Base-by-base conservation (phyloP, 1,140 invertebrate genomes). In the Bactericera cockerelli region DNA sequence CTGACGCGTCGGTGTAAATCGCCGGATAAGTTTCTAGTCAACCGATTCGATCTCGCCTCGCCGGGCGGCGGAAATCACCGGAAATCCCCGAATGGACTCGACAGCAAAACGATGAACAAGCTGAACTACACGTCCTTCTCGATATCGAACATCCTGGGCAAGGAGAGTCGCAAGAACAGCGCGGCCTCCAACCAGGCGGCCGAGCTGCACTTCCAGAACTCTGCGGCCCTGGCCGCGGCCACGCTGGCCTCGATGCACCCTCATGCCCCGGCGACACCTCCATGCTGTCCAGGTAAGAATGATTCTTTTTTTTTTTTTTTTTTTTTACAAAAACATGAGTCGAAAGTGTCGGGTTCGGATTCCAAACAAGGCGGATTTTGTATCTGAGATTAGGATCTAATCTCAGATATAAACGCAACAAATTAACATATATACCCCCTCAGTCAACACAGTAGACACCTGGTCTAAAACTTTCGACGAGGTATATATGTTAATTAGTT, bases 271-370 rank as follows among this genome's bases (percentile, higher is more conserved):
- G 42, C 19, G 42, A 49, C 19, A 19, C 42, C 3, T 10, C 42
- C n/a, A 49, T 49, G 42, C 19, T 49, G n/a, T 49, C 42, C 22
- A 49, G 42, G 42, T 49, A 49, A 49, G 42, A 36, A 36, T 36
- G 10, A n/a, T n/a, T n/a, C n/a, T n/a, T n/a, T n/a, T n/a, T n/a
- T n/a, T n/a, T n/a, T n/a, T n/a, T n/a, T n/a, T 36, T 36, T 11
- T 36, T 36, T 16, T n/a, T n/a, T n/a, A n/a, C n/a, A n/a, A n/a
- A n/a, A n/a, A n/a, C n/a, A n/a, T n/a, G n/a, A n/a, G n/a, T n/a
- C n/a, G n/a, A n/a, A n/a, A n/a, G n/a, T n/a, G n/a, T n/a, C n/a
- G n/a, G n/a, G n/a, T n/a, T n/a, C n/a, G n/a, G n/a, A n/a, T n/a
- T n/a, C n/a, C n/a, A n/a, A n/a, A n/a, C n/a, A n/a, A n/a, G n/a